Evolutionary conservation across 2,888 invertebrate species (phyloP).

Genomic region (Polydrusus tereticollis): DNA sequence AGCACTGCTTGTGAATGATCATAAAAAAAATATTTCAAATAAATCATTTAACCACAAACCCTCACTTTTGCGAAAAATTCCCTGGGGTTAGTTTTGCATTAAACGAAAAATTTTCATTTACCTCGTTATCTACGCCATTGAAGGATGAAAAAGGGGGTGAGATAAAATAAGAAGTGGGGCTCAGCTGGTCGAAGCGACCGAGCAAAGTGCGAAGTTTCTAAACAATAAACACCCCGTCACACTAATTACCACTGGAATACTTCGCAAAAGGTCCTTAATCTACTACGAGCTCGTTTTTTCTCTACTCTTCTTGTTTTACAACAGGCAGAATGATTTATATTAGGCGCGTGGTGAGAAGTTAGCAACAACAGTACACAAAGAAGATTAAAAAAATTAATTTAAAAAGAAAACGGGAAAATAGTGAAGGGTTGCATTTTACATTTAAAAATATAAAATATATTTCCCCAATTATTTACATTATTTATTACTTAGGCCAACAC

Average conservation of each 20-base stretch:
- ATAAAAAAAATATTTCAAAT: too few relatives aligned
- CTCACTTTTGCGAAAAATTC: neutral
- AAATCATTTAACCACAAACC: too few relatives aligned
- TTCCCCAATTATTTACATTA: too few relatives aligned
- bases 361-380: slow-evolving; percentile 33
- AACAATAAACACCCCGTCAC: slow-evolving; percentile 62
- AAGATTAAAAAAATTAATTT: slow-evolving; percentile 26
- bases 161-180: slow-evolving; percentile 53
- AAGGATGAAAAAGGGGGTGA: slow-evolving; percentile 32
- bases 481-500: too few relatives aligned
- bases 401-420: neutral
- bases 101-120: slow-evolving; percentile 1
- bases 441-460: too few relatives aligned
- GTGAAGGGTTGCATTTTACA: too few relatives aligned
- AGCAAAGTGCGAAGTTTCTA: slow-evolving; percentile 64
- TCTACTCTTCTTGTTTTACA: slow-evolving; percentile 47
- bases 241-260: slow-evolving; percentile 48
- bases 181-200: slow-evolving; percentile 54
- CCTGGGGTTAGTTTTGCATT: neutral
- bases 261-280: slow-evolving; percentile 50
- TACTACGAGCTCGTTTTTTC: slow-evolving; percentile 45
- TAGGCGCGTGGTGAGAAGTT: slow-evolving; percentile 41
- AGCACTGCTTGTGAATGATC: too few relatives aligned
- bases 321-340: slow-evolving; percentile 46
- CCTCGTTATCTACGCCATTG: slow-evolving; percentile 43